phyloP scores from a whole-genome alignment of 2,113 vertebrate species.

The Ochotona curzoniae region DNA sequence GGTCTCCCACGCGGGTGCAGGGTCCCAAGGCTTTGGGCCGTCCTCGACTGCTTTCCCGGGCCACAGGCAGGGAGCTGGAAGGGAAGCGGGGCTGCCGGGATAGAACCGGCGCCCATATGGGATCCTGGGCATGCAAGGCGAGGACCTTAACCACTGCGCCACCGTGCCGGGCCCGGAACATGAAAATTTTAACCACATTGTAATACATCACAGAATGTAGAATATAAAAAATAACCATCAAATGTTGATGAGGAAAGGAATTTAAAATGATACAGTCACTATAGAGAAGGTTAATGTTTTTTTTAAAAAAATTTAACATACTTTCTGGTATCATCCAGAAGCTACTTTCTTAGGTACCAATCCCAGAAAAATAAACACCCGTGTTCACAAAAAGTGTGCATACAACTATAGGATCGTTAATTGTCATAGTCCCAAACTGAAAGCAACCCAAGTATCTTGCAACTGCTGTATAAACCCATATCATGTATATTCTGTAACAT shows the following conservation, averaged over 20 bases:
- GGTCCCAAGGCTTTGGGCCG: too few relatives aligned
- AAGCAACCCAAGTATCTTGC: not conserved
- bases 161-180: too few relatives aligned
- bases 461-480: not conserved
- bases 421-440: slow-evolving; percentile 1
- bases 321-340: not conserved
- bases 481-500: not conserved
- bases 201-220: not conserved
- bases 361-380: slow-evolving; percentile 19
- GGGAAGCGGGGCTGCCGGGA: too few relatives aligned
- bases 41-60: too few relatives aligned
- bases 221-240: not conserved
- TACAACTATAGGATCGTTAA: not conserved
- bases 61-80: too few relatives aligned
- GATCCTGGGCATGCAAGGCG: too few relatives aligned
- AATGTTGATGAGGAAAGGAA: not conserved
- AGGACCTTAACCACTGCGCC: too few relatives aligned
- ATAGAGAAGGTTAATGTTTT: not conserved
- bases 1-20: too few relatives aligned
- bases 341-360: not conserved
- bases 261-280: not conserved
- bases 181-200: not conserved
- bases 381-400: not conserved
- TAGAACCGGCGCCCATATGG: too few relatives aligned
- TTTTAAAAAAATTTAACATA: not conserved